Evolutionary conservation across 1,140 invertebrate genomes (phyloP).

Genomic region (Bombus huntii): DNA sequence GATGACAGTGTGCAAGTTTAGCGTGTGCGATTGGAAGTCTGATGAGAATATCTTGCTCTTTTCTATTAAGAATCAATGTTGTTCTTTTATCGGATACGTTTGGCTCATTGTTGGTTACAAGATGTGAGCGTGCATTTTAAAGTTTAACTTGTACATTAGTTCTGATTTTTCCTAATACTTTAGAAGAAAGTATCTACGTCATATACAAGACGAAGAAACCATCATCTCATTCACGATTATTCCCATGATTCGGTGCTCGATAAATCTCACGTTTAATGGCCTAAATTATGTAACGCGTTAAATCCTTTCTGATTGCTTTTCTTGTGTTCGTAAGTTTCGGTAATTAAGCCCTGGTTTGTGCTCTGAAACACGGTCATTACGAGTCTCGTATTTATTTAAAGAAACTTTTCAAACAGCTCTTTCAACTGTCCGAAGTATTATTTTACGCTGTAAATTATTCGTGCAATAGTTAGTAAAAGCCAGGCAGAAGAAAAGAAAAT

Average conservation of each 20-base stretch:
- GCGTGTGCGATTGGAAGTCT: rapidly evolving
- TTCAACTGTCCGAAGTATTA: background rate
- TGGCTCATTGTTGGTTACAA: too few relatives aligned
- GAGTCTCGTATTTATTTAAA: too few relatives aligned
- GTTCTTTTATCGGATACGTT: too few relatives aligned
- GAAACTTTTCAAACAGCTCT: background rate
- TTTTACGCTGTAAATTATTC: background rate
- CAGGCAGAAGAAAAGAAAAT: background rate
- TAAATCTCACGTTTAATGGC: background rate
- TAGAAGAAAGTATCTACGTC: background rate
- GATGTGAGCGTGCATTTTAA: too few relatives aligned
- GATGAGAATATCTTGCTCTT: too few relatives aligned
- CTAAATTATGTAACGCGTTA: background rate
- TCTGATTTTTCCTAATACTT: too few relatives aligned
- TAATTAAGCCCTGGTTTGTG: background rate
- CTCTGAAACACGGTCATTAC: background rate
- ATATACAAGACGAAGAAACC: background rate
- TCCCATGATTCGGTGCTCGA: background rate
- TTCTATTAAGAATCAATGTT: too few relatives aligned
- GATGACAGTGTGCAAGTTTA: too few relatives aligned
- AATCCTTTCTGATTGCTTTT: background rate
- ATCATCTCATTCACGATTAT: too few relatives aligned
- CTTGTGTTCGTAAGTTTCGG: background rate
- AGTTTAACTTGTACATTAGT: too few relatives aligned
- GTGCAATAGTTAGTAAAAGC: background rate